phyloP scores from a whole-genome alignment of 2,113 vertebrate species.

The Chloropsis hardwickii region DNA sequence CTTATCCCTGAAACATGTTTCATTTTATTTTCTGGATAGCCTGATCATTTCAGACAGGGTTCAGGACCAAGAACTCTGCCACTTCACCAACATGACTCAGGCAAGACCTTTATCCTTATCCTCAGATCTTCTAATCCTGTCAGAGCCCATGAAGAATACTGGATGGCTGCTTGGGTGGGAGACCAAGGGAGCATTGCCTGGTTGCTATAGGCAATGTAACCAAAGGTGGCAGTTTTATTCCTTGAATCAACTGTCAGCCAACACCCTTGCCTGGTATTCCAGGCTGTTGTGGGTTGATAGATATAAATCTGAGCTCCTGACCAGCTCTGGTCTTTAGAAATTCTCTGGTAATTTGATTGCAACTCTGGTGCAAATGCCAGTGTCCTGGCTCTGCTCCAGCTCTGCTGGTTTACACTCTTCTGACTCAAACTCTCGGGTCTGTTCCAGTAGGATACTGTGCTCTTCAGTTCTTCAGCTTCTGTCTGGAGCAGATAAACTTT shows the following conservation, averaged over 20 bases:
- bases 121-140: neutral
- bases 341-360: neutral
- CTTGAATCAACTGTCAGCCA: constrained; percentile 29
- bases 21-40: neutral
- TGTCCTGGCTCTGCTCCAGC: neutral
- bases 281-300: constrained; percentile 30
- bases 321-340: constrained; percentile 43
- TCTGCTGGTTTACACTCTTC: neutral
- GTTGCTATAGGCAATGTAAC: constrained; percentile 47
- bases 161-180: constrained; percentile 17
- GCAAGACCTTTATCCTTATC: neutral
- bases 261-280: constrained; percentile 58
- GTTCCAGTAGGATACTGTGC: neutral
- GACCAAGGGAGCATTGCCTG: neutral
- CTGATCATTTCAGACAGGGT: neutral
- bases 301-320: constrained; percentile 57
- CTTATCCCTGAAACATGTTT: neutral
- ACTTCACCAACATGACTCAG: neutral
- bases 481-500: neutral
- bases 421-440: neutral
- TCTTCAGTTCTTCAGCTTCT: neutral
- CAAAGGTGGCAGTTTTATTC: constrained; percentile 45
- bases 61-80: neutral
- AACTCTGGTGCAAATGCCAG: neutral
- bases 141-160: neutral